Evolutionary conservation across 2,797 vertebrate species (phyloP), one percentile per base, ranked within the genome.

Genomic region (Margarornis squamiger): DNA sequence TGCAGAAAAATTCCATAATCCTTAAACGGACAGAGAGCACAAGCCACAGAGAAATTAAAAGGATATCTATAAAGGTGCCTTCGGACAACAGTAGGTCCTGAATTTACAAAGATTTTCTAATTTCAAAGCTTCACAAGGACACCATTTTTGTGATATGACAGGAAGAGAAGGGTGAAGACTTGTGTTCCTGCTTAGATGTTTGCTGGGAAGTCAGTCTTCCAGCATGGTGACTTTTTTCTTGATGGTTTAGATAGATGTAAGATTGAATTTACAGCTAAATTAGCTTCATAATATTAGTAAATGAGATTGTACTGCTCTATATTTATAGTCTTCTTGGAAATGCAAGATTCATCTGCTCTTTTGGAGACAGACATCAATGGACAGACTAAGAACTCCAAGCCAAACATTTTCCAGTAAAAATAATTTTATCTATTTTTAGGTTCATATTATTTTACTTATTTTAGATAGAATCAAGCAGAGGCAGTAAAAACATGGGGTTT

Each of bases 301-400:
- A 95, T 70, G 88, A 93, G 90, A 72, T 9, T 78, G 70, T 72
- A 58, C 82, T 84, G 79, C 51, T 78, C 85, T 92, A 17, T 81
- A 91, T 83, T 94, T 95, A 91, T 81, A 91, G 86, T 62, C 88
- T 88, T 92, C 90, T 95, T 90, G 92, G 90, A 97, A 97, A 96
- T 23, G 66, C 29, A 82, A 92, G 73, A 84, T 81, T 92, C 70
- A 66, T 83, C 51, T 90, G 79, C 62, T 58, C 62, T 96, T 95
- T 91, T 34, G 2, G 24, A 91, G 82, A 22, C 82, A 88, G 79
- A 88, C 57, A 84, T 58, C 88, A 75, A 54, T 38, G 54, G 86
- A 81, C 29, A 88, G 66, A 41, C 21, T 46, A 91, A 79, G 41
- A 74, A 83, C 67, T 82, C 26, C 22, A 77, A 88, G 88, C 57